Conservation (phyloP, 2,888 invertebrate species). For the Rotaria macrura region DNA sequence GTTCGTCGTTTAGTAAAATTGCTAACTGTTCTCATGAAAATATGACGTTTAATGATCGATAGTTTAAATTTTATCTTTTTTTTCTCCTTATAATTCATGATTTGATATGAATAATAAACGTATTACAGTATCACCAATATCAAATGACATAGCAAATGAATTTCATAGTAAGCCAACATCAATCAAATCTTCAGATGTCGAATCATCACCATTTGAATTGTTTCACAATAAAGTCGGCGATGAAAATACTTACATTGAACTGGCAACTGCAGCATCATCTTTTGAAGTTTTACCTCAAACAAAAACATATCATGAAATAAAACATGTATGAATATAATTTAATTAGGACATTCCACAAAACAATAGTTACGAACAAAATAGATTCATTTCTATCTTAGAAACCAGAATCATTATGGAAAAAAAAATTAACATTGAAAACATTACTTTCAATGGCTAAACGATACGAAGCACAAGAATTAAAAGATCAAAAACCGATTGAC, state of each 20-base stretch:
- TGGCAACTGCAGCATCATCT: neutral
- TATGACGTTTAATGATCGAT: too few relatives aligned
- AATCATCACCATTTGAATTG: neutral
- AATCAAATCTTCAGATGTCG: neutral
- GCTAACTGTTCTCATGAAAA: too few relatives aligned
- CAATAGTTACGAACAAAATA: too few relatives aligned
- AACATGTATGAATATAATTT: neutral
- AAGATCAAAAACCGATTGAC: neutral
- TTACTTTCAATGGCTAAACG: neutral
- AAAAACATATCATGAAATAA: neutral
- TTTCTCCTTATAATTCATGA: too few relatives aligned
- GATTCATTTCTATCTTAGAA: neutral
- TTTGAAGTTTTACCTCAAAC: neutral
- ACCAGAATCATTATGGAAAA: neutral
- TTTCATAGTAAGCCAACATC: neutral
- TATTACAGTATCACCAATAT: neutral
- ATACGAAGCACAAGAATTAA: neutral
- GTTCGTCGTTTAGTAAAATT: too few relatives aligned
- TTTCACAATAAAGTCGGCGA: neutral
- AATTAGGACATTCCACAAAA: too few relatives aligned
- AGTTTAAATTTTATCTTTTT: too few relatives aligned
- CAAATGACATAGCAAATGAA: neutral
- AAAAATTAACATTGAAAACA: neutral
- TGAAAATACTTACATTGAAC: neutral
- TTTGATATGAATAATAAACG: too few relatives aligned